phyloP scores from a whole-genome alignment of 1,140 invertebrate genomes.

The Camponotus floridanus region DNA sequence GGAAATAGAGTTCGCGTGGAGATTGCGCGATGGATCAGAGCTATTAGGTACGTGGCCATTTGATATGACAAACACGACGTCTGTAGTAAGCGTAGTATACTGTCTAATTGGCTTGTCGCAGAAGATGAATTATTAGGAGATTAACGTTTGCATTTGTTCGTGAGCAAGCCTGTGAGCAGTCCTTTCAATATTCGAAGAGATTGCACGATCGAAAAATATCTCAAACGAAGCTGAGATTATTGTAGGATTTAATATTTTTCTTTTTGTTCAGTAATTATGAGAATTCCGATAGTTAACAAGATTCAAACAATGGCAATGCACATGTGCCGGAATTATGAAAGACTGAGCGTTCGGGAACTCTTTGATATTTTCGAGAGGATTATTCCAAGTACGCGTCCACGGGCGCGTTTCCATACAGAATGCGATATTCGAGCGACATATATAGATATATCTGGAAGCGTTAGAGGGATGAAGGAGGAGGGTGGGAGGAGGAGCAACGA shows the following conservation, averaged over 20 bases:
- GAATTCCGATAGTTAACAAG: too few relatives aligned
- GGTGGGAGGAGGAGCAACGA: slow-evolving; percentile 43
- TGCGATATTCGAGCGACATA: slow-evolving; percentile 49
- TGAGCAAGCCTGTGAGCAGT: neutral
- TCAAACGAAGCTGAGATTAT: neutral
- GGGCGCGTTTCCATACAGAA: slow-evolving; percentile 39
- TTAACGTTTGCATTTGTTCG: neutral
- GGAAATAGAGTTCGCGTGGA: neutral
- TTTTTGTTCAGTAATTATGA: neutral
- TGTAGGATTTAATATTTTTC: neutral
- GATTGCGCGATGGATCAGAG: slow-evolving; percentile 1
- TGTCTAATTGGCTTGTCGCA: slow-evolving; percentile 1
- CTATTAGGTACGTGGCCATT: neutral
- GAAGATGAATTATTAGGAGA: neutral
- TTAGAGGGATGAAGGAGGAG: too few relatives aligned
- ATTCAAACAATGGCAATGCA: slow-evolving; percentile 26
- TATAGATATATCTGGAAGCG: neutral
- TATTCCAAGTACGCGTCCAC: slow-evolving; percentile 49
- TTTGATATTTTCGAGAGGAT: slow-evolving; percentile 60
- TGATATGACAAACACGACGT: neutral
- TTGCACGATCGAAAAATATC: neutral
- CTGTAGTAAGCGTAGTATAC: neutral
- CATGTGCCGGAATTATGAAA: slow-evolving; percentile 40
- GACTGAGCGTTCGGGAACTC: neutral
- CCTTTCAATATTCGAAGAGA: neutral